phyloP scores from a whole-genome alignment of 2,113 vertebrate genomes.

The Benitochromis conjunctus region DNA sequence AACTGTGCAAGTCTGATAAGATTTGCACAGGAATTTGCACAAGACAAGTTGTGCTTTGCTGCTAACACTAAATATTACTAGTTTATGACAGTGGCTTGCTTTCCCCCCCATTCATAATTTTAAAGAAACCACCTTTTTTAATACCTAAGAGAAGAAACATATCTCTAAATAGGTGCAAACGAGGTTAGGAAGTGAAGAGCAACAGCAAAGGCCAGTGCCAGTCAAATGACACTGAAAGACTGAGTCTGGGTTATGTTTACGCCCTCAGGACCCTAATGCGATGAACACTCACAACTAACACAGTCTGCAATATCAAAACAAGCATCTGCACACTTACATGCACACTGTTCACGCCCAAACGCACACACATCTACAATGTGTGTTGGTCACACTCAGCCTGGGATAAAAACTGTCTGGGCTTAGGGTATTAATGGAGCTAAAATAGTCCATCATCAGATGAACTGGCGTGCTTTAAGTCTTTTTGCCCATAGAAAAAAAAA shows the following conservation, averaged over 20 bases:
- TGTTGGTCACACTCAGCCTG: constrained; percentile 21
- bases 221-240: background rate
- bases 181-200: background rate
- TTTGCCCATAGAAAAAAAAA: background rate
- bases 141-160: background rate
- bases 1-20: background rate
- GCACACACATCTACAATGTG: background rate
- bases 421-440: constrained; percentile 48
- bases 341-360: background rate
- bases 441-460: constrained; percentile 53
- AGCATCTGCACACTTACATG: constrained; percentile 1
- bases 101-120: background rate
- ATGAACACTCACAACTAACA: constrained; percentile 17
- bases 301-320: constrained; percentile 16
- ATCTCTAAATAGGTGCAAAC: background rate
- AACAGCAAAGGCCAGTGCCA: background rate
- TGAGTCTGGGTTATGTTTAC: constrained; percentile 23
- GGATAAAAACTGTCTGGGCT: constrained; percentile 45
- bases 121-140: background rate
- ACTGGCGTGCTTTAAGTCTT: constrained; percentile 16
- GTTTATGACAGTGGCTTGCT: background rate
- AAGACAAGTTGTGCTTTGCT: background rate
- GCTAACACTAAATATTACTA: background rate
- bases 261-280: constrained; percentile 9
- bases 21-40: no score